Conservation (phyloP, 2,888 invertebrate species). For the Parelbella ahira region DNA sequence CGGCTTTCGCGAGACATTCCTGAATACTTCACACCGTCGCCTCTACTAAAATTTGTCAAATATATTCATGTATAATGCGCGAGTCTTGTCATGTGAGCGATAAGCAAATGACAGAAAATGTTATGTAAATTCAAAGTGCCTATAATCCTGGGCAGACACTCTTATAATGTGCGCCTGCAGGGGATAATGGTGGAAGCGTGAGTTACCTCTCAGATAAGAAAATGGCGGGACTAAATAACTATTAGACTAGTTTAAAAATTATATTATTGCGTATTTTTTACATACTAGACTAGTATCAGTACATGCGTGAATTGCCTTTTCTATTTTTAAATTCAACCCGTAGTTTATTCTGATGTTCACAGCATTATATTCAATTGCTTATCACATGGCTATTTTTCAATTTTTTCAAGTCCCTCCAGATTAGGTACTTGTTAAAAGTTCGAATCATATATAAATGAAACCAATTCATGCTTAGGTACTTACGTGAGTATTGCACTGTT, state of each 20-base stretch:
- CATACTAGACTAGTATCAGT: too few relatives aligned
- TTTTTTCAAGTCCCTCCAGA: too few relatives aligned
- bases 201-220: slow-evolving; percentile 61
- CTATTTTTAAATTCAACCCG: too few relatives aligned
- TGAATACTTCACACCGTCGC: slow-evolving; percentile 54
- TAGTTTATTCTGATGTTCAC: too few relatives aligned
- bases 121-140: slow-evolving; percentile 73
- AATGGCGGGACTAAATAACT: slow-evolving; percentile 49
- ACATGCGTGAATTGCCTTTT: too few relatives aligned
- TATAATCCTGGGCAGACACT: slow-evolving; percentile 66
- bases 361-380: too few relatives aligned
- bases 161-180: slow-evolving; percentile 58
- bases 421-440: too few relatives aligned
- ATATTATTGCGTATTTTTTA: too few relatives aligned
- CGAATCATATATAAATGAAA: too few relatives aligned
- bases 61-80: slow-evolving; percentile 73
- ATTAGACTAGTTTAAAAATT: slow-evolving; percentile 5
- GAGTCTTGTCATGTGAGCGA: slow-evolving; percentile 73
- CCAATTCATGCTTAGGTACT: too few relatives aligned
- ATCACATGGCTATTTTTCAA: too few relatives aligned
- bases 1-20: slow-evolving; percentile 51
- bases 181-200: slow-evolving; percentile 60
- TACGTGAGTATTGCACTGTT: too few relatives aligned
- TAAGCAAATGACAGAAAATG: slow-evolving; percentile 79
- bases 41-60: slow-evolving; percentile 70